A percentile compares a stretch with the other conserved stretches of the same genome.
Evolutionary conservation across 2,888 invertebrate species (phyloP).

Genomic region (Leptinotarsa tumamoca): DNA sequence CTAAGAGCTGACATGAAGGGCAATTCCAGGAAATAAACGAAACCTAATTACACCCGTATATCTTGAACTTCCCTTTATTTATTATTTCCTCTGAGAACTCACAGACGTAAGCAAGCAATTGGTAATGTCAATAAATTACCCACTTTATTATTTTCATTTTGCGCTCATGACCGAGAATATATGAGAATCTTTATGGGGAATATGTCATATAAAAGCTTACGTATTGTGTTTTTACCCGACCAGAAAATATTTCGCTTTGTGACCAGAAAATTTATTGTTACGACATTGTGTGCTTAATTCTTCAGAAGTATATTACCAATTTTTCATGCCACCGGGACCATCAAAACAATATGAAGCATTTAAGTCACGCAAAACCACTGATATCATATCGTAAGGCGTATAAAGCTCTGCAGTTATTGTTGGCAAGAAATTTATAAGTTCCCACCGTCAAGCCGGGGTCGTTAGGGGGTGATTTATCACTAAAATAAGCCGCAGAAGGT

Average conservation of each 20-base stretch:
- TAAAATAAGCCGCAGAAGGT: conserved; percentile 1
- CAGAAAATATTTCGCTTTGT: conserved; percentile 51
- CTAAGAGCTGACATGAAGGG: neutral
- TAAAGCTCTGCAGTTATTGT: conserved; percentile 35
- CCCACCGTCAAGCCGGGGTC: conserved; percentile 29
- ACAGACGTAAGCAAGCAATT: conserved; percentile 44
- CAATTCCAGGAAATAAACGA: conserved; percentile 16
- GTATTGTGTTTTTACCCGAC: conserved; percentile 49
- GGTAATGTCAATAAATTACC: conserved; percentile 54
- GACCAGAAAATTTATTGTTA: conserved; percentile 50
- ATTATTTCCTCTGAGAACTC: conserved; percentile 16
- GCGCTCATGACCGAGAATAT: conserved; percentile 53
- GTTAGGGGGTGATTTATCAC: conserved; percentile 33
- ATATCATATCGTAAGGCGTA: conserved; percentile 35
- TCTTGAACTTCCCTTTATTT: conserved; percentile 2
- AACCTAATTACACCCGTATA: conserved; percentile 16
- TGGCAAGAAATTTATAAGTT: conserved; percentile 34
- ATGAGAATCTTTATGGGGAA: conserved; percentile 55
- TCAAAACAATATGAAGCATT: conserved; percentile 46
- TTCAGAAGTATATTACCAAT: conserved; percentile 50
- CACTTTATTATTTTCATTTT: conserved; percentile 59
- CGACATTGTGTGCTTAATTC: conserved; percentile 51
- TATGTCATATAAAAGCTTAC: conserved; percentile 52
- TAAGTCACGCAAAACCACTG: conserved; percentile 40
- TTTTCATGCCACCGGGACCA: conserved; percentile 40